Evolutionary conservation across 2,797 vertebrate genomes (phyloP).

Genomic region (Myotis findleyi): DNA sequence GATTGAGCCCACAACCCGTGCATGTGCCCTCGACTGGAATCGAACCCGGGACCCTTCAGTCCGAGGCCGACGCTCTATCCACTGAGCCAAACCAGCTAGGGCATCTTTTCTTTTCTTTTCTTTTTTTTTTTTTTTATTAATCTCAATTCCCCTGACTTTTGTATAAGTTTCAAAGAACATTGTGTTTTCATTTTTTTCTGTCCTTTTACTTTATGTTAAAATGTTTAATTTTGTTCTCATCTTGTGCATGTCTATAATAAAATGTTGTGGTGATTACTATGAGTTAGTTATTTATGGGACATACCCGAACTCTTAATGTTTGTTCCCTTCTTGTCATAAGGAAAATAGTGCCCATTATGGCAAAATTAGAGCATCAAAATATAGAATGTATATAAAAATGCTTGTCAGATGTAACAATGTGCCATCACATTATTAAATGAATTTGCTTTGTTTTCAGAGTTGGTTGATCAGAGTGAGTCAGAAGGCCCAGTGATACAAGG

Average conservation of each 20-base stretch:
- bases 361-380: background rate
- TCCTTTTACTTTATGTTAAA: background rate
- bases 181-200: background rate
- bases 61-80: too few relatives aligned
- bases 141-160: background rate
- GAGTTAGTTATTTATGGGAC: background rate
- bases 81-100: too few relatives aligned
- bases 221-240: background rate
- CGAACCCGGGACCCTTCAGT: too few relatives aligned
- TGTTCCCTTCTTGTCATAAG: background rate
- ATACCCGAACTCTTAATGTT: background rate
- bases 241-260: background rate
- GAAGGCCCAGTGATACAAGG: conserved; percentile 81
- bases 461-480: conserved; percentile 84
- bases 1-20: too few relatives aligned
- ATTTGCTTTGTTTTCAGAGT: conserved; percentile 83
- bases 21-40: too few relatives aligned
- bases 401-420: background rate
- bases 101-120: too few relatives aligned
- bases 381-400: background rate
- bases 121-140: background rate
- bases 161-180: background rate
- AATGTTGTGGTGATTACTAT: background rate
- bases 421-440: background rate
- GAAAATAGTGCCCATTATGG: background rate